phyloP scores from a whole-genome alignment of 2,888 invertebrate species.

The Ectropis crepuscularia region DNA sequence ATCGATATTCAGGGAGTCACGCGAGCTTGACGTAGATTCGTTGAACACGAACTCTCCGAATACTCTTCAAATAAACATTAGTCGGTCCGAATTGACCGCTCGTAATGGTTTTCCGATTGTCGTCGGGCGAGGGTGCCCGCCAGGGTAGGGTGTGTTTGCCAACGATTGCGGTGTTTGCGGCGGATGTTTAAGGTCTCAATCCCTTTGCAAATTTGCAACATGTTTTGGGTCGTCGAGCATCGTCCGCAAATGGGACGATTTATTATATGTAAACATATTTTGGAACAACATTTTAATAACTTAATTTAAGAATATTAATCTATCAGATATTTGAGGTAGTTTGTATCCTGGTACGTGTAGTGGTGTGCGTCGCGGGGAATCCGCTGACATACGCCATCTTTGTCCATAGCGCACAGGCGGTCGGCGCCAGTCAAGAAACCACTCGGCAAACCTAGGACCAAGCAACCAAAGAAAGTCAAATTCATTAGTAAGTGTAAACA shows the following conservation, averaged over 20 bases:
- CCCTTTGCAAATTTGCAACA: conserved; percentile 13
- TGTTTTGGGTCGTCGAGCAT: conserved; percentile 3
- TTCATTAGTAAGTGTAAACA: conserved; percentile 92
- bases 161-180: conserved; percentile 43
- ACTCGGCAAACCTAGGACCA: conserved; percentile 91
- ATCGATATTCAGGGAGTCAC: conserved; percentile 64
- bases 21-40: conserved; percentile 60
- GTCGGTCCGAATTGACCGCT: conserved; percentile 53
- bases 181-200: conserved; percentile 29
- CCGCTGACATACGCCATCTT: conserved; percentile 50
- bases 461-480: conserved; percentile 95
- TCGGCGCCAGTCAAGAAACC: conserved; percentile 92
- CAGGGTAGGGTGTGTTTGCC: conserved; percentile 56
- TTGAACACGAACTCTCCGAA: conserved; percentile 50
- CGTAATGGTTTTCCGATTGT: conserved; percentile 73
- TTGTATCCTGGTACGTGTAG: conserved; percentile 51
- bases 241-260: too few relatives aligned
- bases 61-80: conserved; percentile 73
- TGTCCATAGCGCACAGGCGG: conserved; percentile 74
- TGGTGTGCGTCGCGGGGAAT: conserved; percentile 45
- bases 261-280: too few relatives aligned
- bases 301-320: too few relatives aligned
- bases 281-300: too few relatives aligned
- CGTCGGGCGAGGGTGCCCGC: conserved; percentile 45
- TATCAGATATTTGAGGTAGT: conserved; percentile 31